Conservation (phyloP, 2,888 invertebrate genomes). For the Brachypalpus laphriformis region DNA sequence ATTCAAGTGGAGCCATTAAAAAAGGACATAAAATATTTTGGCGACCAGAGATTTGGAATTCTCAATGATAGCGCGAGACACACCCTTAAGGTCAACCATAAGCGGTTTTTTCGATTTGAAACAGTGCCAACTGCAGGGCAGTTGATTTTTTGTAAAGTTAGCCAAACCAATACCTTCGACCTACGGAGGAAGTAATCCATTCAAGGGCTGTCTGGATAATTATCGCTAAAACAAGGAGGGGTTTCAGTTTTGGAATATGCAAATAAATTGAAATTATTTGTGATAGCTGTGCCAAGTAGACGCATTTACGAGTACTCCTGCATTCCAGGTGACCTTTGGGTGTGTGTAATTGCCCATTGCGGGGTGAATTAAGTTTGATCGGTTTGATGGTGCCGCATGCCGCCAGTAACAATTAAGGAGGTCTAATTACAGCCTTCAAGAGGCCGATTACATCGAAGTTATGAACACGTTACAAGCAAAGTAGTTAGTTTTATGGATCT, state of each 20-base stretch:
- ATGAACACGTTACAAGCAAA: not conserved
- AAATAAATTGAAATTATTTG: conserved; percentile 52
- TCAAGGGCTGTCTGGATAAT: conserved; percentile 63
- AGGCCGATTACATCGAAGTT: not conserved
- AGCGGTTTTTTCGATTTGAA: conserved; percentile 18
- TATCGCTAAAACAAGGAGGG: conserved; percentile 59
- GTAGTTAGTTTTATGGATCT: not conserved
- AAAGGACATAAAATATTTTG: conserved; percentile 14
- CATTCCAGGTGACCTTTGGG: conserved; percentile 54
- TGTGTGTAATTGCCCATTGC: conserved; percentile 16
- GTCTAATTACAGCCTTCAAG: not conserved
- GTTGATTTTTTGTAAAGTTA: conserved; percentile 6
- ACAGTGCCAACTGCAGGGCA: conserved; percentile 28
- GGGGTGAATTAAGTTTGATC: conserved; percentile 39
- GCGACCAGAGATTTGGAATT: conserved; percentile 23
- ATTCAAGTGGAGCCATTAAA: not conserved
- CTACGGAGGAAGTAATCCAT: conserved; percentile 49
- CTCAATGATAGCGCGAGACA: conserved; percentile 10
- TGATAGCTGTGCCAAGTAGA: not conserved
- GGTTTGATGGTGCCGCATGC: conserved; percentile 54
- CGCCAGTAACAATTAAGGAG: not conserved
- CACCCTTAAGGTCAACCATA: conserved; percentile 34
- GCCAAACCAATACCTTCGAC: conserved; percentile 35
- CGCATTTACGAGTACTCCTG: conserved; percentile 11
- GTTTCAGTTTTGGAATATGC: conserved; percentile 46